These are phyloP conservation scores for Pelmatolapia mariae DNA, from an alignment of 2,113 vertebrate species.

Conservation along the genomic window DNA sequence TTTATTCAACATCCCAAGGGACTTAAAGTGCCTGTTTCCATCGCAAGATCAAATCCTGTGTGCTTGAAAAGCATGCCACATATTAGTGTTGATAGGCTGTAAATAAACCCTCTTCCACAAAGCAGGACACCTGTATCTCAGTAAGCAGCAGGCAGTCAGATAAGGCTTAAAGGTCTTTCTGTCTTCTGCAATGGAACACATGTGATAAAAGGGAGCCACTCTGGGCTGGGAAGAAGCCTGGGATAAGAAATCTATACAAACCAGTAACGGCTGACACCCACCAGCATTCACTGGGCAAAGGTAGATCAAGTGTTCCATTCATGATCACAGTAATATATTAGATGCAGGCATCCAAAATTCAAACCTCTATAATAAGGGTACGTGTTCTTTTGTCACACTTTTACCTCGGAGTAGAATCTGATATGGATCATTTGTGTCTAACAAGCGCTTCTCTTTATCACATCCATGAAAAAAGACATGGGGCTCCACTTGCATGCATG, in stretches of 20 bases:
- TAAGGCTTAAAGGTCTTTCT: constrained; percentile 7
- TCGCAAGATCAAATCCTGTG: neutral
- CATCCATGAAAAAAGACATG: neutral
- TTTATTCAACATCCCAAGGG: neutral
- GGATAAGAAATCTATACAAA: neutral
- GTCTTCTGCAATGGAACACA: constrained; percentile 12
- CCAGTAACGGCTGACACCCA: neutral
- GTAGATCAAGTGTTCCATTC: neutral
- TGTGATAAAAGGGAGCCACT: neutral
- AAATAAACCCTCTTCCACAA: neutral
- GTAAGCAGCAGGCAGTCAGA: neutral
- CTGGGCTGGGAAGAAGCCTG: neutral
- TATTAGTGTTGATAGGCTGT: neutral
- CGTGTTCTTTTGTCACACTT: neutral
- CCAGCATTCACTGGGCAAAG: neutral
- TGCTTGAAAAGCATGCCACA: neutral
- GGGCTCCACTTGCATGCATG: neutral
- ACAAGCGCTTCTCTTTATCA: neutral
- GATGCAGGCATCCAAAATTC: neutral
- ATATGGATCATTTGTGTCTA: neutral
- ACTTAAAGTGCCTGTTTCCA: neutral
- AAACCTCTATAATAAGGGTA: neutral
- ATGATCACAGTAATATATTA: neutral
- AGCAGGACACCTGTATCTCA: neutral
- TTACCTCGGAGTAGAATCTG: neutral